These are phyloP conservation scores for Tympanoctomys barrerae DNA, from an alignment of 2,797 vertebrate species.

Conservation along the genomic window DNA sequence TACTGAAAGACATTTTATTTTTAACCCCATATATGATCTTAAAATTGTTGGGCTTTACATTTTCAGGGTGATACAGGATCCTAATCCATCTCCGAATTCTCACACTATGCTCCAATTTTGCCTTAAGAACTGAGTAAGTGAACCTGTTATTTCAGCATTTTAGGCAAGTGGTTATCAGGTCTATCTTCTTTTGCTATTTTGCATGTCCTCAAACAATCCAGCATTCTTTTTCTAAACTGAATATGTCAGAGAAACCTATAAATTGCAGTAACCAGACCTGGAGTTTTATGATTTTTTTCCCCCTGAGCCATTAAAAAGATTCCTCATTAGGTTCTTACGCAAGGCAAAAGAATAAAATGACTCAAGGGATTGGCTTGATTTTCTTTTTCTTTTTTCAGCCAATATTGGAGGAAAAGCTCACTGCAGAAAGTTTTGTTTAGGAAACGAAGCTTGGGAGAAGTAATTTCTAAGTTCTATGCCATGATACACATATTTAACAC, in stretches of 20 bases:
- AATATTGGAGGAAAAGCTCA: constrained; percentile 36
- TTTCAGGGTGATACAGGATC: not conserved
- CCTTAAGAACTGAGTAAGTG: not conserved
- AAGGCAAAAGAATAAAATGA: constrained; percentile 44
- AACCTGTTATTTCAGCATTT: constrained; percentile 36
- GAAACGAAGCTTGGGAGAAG: not conserved
- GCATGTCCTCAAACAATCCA: constrained; percentile 40
- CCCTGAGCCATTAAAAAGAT: not conserved
- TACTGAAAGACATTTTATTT: no score
- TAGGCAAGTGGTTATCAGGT: constrained; percentile 33
- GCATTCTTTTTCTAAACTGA: constrained; percentile 48
- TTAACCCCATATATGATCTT: no score
- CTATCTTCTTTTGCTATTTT: constrained; percentile 26
- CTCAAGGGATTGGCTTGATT: not conserved
- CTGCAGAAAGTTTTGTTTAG: constrained; percentile 36
- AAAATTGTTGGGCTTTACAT: not conserved
- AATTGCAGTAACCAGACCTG: constrained; percentile 50
- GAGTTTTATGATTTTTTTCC: constrained; percentile 23
- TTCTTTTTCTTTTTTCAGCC: not conserved
- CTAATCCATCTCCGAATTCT: not conserved
- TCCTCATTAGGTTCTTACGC: constrained; percentile 19
- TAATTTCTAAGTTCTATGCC: constrained; percentile 38
- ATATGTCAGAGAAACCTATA: constrained; percentile 45
- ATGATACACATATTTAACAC: not conserved
- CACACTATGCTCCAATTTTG: not conserved